A percentile compares a stretch with the other conserved stretches of the same genome.
phyloP scores from a whole-genome alignment of 2,888 invertebrate genomes.

The Nomada fabriciana region DNA sequence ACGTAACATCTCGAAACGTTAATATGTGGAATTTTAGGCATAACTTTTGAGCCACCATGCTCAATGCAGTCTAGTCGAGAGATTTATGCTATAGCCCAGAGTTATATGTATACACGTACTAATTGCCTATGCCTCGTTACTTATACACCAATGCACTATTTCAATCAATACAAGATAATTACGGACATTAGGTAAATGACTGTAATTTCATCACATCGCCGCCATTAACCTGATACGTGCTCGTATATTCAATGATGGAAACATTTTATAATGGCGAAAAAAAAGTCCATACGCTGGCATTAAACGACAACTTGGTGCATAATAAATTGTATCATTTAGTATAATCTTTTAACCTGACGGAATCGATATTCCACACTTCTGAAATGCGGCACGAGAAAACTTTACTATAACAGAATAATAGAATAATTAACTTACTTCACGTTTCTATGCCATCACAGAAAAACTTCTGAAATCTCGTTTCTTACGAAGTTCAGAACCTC shows the following conservation, averaged over 20 bases:
- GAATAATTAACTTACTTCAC: too few species aligned
- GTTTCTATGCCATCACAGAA: too few species aligned
- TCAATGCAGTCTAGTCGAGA: too few species aligned
- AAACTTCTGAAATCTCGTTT: too few species aligned
- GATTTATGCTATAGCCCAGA: too few species aligned
- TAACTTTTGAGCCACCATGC: too few species aligned
- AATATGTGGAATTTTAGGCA: too few species aligned
- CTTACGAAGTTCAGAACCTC: too few species aligned
- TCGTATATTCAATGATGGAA: conserved; percentile 30
- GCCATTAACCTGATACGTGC: conserved; percentile 31
- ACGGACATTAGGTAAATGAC: conserved; percentile 29
- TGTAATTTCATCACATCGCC: conserved; percentile 14
- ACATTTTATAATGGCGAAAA: conserved; percentile 16
- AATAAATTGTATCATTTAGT: background rate
- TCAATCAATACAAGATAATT: conserved; percentile 37
- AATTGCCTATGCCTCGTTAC: conserved; percentile 9
- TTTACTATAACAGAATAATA: too few species aligned
- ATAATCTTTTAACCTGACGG: background rate
- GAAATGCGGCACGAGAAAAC: too few species aligned
- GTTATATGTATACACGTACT: background rate
- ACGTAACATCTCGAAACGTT: too few species aligned
- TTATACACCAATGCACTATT: background rate
- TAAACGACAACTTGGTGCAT: conserved; percentile 2
- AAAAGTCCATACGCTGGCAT: background rate
- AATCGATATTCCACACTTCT: background rate